Evolutionary conservation across 2,113 vertebrate species (phyloP).

Genomic region (Corythoichthys haematopterus): DNA sequence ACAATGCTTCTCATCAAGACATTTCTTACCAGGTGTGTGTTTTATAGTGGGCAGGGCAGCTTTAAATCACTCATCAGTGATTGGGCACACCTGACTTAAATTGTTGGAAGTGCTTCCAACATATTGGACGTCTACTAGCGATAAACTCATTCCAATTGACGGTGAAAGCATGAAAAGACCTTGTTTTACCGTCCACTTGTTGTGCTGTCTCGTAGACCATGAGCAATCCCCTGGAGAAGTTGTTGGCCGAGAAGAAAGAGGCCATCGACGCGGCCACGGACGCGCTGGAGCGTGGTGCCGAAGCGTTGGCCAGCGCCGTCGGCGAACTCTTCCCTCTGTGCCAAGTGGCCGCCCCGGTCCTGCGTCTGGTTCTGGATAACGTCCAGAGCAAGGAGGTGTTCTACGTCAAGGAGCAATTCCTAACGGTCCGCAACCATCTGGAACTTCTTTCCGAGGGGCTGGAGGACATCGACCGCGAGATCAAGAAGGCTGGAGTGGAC

Average conservation of each 20-base stretch:
- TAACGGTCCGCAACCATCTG: slow-evolving; percentile 61
- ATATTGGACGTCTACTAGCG: no score
- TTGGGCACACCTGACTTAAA: no score
- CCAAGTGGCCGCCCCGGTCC: slow-evolving; percentile 67
- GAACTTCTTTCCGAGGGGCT: slow-evolving; percentile 69
- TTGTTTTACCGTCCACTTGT: no score
- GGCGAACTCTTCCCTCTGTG: slow-evolving; percentile 73
- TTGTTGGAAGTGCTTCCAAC: no score
- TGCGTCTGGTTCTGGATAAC: slow-evolving; percentile 69
- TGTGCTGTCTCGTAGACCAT: slow-evolving; percentile 48
- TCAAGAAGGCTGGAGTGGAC: slow-evolving; percentile 68
- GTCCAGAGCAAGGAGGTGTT: slow-evolving; percentile 74
- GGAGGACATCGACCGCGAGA: slow-evolving; percentile 69
- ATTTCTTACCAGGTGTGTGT: no score
- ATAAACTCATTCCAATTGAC: no score
- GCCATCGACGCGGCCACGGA: slow-evolving; percentile 73
- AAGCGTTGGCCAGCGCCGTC: slow-evolving; percentile 71
- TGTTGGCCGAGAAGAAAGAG: slow-evolving; percentile 75
- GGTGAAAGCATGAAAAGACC: no score
- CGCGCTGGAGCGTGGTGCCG: slow-evolving; percentile 66
- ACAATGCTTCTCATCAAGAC: no score
- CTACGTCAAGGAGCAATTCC: slow-evolving; percentile 75
- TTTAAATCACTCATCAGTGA: no score
- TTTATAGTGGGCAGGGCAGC: no score
- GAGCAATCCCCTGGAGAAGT: slow-evolving; percentile 58